Conservation (phyloP, 2,888 invertebrate genomes). For the Chrysina gloriosa region DNA sequence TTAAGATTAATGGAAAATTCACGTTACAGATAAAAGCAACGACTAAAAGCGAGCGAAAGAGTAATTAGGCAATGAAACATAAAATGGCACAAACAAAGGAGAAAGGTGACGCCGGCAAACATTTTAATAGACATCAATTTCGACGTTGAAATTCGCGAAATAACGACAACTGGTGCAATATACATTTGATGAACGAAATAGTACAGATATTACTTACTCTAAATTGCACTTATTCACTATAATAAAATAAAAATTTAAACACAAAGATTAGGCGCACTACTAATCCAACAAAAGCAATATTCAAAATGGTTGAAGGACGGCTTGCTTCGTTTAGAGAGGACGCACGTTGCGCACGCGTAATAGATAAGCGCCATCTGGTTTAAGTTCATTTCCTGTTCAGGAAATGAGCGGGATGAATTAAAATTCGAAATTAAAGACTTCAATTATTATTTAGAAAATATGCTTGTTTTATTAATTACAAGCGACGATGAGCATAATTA, state of each 20-base stretch:
- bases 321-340: slow-evolving; percentile 16
- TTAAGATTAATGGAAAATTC: background rate
- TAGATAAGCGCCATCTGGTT: slow-evolving; percentile 1
- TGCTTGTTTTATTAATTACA: too few species aligned
- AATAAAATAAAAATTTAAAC: slow-evolving; percentile 14
- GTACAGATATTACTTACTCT: slow-evolving; percentile 30
- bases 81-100: background rate
- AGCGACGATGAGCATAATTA: too few species aligned
- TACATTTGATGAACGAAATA: background rate
- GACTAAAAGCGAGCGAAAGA: background rate
- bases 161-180: background rate
- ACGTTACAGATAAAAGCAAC: background rate
- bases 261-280: slow-evolving; percentile 11
- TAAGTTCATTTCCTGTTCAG: background rate
- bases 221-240: slow-evolving; percentile 39
- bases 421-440: background rate
- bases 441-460: background rate
- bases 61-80: background rate
- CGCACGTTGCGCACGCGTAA: slow-evolving; percentile 24
- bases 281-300: slow-evolving; percentile 27
- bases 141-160: background rate
- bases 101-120: background rate
- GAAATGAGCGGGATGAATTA: background rate
- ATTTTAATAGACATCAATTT: too few species aligned
- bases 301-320: slow-evolving; percentile 42